Evolutionary conservation across 2,113 vertebrate genomes (phyloP).

Genomic region (Eupsittula cactorum): DNA sequence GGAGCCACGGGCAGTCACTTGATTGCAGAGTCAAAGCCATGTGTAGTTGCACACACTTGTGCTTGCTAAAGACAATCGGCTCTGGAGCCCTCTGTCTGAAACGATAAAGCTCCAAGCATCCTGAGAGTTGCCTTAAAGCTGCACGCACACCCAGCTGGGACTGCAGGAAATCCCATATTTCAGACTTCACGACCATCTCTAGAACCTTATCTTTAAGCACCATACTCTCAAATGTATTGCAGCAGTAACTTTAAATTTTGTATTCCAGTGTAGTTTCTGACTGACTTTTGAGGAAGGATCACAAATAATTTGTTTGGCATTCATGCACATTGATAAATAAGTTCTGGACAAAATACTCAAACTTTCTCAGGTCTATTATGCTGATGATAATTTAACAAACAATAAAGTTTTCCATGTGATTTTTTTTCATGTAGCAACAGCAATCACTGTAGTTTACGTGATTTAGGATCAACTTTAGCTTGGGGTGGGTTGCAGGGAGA

Average conservation of each 20-base stretch:
- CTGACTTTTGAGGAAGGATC: not conserved
- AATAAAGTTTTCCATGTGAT: not conserved
- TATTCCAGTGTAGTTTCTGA: not conserved
- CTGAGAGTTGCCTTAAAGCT: not conserved
- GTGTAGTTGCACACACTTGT: accelerated
- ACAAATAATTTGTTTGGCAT: not conserved
- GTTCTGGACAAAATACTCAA: not conserved
- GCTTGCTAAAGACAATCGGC: not conserved
- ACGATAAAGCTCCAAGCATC: not conserved
- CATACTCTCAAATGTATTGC: not conserved
- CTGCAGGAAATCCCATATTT: not conserved
- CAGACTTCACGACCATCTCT: not conserved
- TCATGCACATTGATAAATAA: not conserved
- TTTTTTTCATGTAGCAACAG: not conserved
- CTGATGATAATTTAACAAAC: not conserved
- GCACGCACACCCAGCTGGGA: not conserved
- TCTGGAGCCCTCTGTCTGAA: not conserved
- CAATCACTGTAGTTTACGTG: not conserved
- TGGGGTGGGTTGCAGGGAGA: not conserved
- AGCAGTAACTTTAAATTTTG: not conserved
- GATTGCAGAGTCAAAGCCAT: not conserved
- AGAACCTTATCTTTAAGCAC: not conserved
- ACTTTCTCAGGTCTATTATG: not conserved
- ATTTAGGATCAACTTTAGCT: not conserved
- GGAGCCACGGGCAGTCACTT: not conserved